Evolutionary conservation across 1,140 invertebrate genomes (phyloP), one percentile per base, ranked within the genome.

Genomic region (Homalodisca vitripennis): DNA sequence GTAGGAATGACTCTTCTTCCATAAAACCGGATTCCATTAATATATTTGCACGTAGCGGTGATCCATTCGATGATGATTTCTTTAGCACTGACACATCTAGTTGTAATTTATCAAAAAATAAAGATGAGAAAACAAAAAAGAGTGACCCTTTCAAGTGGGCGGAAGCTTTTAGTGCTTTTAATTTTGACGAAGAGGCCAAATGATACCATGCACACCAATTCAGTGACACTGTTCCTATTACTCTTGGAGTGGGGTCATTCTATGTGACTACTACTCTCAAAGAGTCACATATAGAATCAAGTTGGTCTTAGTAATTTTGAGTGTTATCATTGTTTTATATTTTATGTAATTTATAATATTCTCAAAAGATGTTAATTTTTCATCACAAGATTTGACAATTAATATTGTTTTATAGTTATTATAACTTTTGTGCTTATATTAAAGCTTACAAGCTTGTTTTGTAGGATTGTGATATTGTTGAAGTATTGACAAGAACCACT

Each of bases 11-110:
- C 70, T 79, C 78, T 2, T 77, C 78, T 34, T 77, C 78, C 60
- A 81, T 80, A 74, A 94, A 94, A 78, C 93, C 92, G 0, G 91
- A 93, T 75, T 93, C 92, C 1, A 88, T 93, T 20, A 94, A 93
- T 77, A 94, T 94, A 72, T 94, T 94, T 79, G 87, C 87, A 3
- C 83, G 90, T 48, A 85, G 88, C 73, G 87, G 84, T 75, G 92
- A 94, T 82, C 92, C 92, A 2, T 94, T 94, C 78, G 90, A 92
- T 71, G 90, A 92, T 67, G 91, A 92, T 74, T 94, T 94, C 79
- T 93, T 92, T 75, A 88, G 79, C 60, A 63, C 80, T 80, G 22
- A 80, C 6, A 2, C 24, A 6, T 60, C 55, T 77, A 0, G 79
- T 80, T 62, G 81, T 80, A 73, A 78, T 78, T 29, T 78, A 76